Evolutionary conservation across 2,888 invertebrate species (phyloP), one percentile per base, ranked within the genome.

Genomic region (Thecocarcelia acutangulata): DNA sequence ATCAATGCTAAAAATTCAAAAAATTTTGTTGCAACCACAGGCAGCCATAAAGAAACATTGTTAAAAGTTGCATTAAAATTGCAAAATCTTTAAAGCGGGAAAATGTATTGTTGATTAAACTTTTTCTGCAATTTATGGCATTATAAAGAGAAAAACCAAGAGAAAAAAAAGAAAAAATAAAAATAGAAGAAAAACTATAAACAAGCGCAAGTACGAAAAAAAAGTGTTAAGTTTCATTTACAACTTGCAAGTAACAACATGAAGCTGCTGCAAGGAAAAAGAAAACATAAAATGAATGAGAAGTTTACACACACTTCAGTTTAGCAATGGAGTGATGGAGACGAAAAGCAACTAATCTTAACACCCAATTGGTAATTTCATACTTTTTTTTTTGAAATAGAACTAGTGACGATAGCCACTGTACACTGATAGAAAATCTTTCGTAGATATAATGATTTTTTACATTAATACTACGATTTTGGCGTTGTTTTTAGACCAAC

Each of bases 221-320:
- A 76, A 68, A 19, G 24, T 52, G 59, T 44, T 46, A 54, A 52
- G 52, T 52, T 76, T 46, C 46, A 69, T 37, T 69, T 44, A 76
- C 52, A 54, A 37, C 52, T 28, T 48, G 48, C 40, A 74, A 58
- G 48, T 48, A 24, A 19, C 63, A 64, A n/a, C 48, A n/a, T 6
- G 33, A 33, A 54, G 24, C 11, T 21, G 13, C 46, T 11, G 19
- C 8, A 52, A 3, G 0, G n/a, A 37, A 12, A 54, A 3, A 40
- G 11, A 9, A 48, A 15, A 5, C 48, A 9, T 1, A 46, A 19
- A 44, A n/a, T 1, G n/a, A 48, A 70, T 33, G 15, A 64, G 48
- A 37, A 48, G 37, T 48, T 48, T 61, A n/a, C 42, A 44, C 15
- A 24, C 42, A 61, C 21, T 61, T 15, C 24, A 44, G 44, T 44